Conservation (phyloP, 2,888 invertebrate genomes). For the Eumerus sabulonum region DNA sequence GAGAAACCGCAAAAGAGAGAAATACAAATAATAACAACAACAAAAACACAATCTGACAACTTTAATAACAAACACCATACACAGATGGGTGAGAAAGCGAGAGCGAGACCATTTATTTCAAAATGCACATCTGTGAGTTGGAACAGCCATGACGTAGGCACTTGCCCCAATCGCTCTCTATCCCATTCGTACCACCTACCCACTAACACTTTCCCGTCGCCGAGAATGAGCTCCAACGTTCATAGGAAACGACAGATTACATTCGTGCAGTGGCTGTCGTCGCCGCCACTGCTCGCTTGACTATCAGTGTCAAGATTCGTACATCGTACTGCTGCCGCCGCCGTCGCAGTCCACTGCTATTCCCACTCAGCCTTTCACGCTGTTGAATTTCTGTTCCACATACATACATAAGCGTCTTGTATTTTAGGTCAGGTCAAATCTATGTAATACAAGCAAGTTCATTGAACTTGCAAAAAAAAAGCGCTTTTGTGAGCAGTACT, state of each 20-base stretch:
- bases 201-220: constrained; percentile 31
- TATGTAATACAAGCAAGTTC: constrained; percentile 75
- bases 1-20: constrained; percentile 51
- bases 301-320: constrained; percentile 1
- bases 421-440: constrained; percentile 79
- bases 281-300: constrained; percentile 28
- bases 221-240: constrained; percentile 20
- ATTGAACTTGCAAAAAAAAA: constrained; percentile 76
- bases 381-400: constrained; percentile 72
- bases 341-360: background rate
- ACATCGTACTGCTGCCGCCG: constrained; percentile 1
- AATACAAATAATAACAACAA: background rate
- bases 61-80: background rate
- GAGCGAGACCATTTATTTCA: constrained; percentile 61
- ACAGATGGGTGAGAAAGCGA: constrained; percentile 45
- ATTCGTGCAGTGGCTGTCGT: constrained; percentile 18
- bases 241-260: constrained; percentile 42
- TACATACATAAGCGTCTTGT: constrained; percentile 73
- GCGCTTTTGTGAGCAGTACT: constrained; percentile 70
- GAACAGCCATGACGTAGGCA: constrained; percentile 32
- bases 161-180: constrained; percentile 36
- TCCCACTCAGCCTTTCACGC: constrained; percentile 66
- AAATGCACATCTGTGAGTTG: constrained; percentile 55
- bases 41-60: background rate
- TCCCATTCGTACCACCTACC: constrained; percentile 21